Conservation (phyloP, 1,140 invertebrate genomes). For the Tetramorium parvispinum region DNA sequence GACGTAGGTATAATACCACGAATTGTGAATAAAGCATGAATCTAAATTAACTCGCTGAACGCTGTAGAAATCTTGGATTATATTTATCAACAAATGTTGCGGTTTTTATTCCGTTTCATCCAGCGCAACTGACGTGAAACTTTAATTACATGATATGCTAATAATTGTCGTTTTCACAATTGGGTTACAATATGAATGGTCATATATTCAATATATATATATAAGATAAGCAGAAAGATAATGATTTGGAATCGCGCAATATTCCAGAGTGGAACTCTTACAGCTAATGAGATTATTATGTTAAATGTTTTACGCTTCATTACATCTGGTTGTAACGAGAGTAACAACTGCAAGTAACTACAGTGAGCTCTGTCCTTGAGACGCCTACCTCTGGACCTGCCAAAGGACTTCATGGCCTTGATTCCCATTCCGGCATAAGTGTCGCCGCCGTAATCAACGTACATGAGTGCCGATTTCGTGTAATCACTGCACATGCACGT, state of each 20-base stretch:
- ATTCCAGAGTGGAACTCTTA: background rate
- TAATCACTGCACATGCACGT: slow-evolving; percentile 78
- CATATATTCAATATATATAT: background rate
- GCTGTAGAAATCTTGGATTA: background rate
- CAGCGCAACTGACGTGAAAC: background rate
- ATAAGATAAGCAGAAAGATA: background rate
- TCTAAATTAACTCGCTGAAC: background rate
- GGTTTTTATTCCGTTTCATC: background rate
- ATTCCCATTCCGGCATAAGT: slow-evolving; percentile 86
- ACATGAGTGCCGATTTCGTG: slow-evolving; percentile 80
- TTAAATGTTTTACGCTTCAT: slow-evolving; percentile 37
- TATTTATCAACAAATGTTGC: background rate
- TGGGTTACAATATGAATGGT: background rate
- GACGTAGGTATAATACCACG: background rate
- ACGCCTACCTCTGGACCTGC: slow-evolving; percentile 85
- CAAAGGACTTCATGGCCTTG: slow-evolving; percentile 87
- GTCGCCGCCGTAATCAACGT: slow-evolving; percentile 83
- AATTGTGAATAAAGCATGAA: background rate
- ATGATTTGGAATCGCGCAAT: background rate
- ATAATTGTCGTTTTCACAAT: slow-evolving; percentile 5
- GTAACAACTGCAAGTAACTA: slow-evolving; percentile 6
- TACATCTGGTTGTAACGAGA: slow-evolving; percentile 11
- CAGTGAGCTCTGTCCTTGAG: background rate
- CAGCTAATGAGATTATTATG: slow-evolving; percentile 2
- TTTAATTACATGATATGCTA: background rate